Base-by-base conservation (phyloP, 2,797 vertebrate species). In the Anguilla anguilla region DNA sequence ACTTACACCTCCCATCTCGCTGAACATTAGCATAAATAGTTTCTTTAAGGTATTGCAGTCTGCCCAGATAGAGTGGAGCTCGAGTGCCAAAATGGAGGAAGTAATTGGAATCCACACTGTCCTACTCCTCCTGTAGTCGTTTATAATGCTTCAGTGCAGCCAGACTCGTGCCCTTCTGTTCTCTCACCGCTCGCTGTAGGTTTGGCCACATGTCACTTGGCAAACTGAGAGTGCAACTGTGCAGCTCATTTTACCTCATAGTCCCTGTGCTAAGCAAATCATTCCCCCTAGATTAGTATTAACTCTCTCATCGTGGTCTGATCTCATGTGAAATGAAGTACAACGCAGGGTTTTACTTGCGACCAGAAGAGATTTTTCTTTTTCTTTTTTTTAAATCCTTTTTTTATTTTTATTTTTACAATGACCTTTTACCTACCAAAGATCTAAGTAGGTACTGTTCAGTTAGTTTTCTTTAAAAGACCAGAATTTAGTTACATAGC, bases 401-500 rank as follows among this genome's bases (percentile, higher is more conserved):
- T 46, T 46, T 19, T 35, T n/a, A n/a, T 72, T 61, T 51, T 43
- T 15, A 69, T 51, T 31, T 31, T 22, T 46, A 53, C 74, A 49
- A 55, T 5, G 61, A 17, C 74, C 22, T 0, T 82, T 81, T 46
- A 59, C 55, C 51, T 59, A 57, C 86, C 39, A 61, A 59, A 81
- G 74, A 55, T 28, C 86, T 86, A 74, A 88, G 81, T 88, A 89
- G 88, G 87, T 84, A 85, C 83, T 88, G 84, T 46, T 79, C n/a
- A 87, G 83, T 84, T 85, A 69, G 88, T 86, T 28, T 15, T 90
- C 79, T 46, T 7, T n/a, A 35, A 1, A 90, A n/a, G 6, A 83
- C 83, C 83, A 86, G 89, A 89, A 88, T 89, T 89, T 83, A 19
- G 28, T 87, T 19, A 83, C 89, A 17, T 64, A 87, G 87, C n/a